These are phyloP conservation scores for Tokudaia tokunoshimensis DNA, from an alignment of 2,797 vertebrate genomes.

Conservation along the genomic window DNA sequence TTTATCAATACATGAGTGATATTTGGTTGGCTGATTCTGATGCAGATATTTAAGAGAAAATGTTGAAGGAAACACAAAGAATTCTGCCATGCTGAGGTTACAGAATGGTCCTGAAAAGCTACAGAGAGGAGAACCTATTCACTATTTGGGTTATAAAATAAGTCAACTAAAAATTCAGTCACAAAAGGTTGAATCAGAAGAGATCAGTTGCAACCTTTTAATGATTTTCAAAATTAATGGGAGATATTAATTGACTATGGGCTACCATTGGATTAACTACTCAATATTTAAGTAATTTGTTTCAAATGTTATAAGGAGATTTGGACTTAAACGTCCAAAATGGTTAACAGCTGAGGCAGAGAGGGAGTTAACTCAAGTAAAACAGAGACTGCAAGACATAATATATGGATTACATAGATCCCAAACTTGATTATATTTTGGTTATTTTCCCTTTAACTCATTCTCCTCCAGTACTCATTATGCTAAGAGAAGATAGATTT, in stretches of 20 bases:
- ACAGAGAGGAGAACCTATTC: background rate
- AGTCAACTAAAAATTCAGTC: background rate
- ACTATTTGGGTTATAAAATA: background rate
- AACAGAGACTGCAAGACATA: background rate
- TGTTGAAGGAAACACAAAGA: background rate
- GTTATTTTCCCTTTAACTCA: background rate
- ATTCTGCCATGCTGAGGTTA: background rate
- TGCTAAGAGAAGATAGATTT: background rate
- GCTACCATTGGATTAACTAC: background rate
- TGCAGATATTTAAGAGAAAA: background rate
- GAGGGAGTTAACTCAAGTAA: background rate
- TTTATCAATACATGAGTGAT: background rate
- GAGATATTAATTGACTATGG: background rate
- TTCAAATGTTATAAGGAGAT: background rate
- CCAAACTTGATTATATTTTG: background rate
- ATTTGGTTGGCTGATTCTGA: background rate
- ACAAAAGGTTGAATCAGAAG: background rate
- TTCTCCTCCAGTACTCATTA: background rate
- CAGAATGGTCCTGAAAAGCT: background rate
- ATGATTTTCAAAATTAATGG: background rate
- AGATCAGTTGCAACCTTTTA: background rate
- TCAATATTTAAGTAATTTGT: background rate
- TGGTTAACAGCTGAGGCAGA: background rate
- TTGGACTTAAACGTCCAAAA: background rate
- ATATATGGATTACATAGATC: background rate